phyloP scores from a whole-genome alignment of 1,140 invertebrate species.

The Ostrea edulis region DNA sequence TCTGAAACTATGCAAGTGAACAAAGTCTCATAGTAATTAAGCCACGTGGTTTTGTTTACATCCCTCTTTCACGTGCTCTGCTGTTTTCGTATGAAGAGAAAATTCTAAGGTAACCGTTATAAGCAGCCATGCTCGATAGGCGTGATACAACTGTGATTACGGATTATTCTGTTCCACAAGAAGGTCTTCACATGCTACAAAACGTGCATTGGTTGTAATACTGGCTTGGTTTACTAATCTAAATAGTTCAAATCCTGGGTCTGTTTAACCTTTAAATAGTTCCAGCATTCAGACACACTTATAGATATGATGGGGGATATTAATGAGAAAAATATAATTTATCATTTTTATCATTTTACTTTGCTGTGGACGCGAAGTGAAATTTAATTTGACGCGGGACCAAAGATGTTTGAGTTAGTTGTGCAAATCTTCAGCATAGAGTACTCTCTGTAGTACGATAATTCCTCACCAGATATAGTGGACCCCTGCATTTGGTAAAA shows the following conservation, averaged over 20 bases:
- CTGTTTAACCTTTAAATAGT: neutral
- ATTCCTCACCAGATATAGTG: too few relatives aligned
- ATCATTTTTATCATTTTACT: too few relatives aligned
- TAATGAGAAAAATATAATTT: too few relatives aligned
- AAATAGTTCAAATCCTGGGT: neutral
- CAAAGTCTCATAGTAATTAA: neutral
- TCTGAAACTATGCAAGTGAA: neutral
- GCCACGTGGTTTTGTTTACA: slow-evolving; percentile 31
- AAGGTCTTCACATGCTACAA: neutral
- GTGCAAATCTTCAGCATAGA: too few relatives aligned
- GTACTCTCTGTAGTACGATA: too few relatives aligned
- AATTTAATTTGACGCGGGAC: too few relatives aligned
- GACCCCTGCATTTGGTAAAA: too few relatives aligned
- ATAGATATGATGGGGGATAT: too few relatives aligned
- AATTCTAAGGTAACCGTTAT: neutral
- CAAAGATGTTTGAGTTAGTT: too few relatives aligned
- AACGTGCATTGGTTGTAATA: neutral
- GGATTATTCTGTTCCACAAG: neutral
- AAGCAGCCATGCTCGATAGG: neutral
- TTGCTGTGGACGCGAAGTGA: too few relatives aligned
- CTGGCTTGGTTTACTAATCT: slow-evolving; percentile 27
- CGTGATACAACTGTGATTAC: neutral
- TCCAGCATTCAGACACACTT: too few relatives aligned
- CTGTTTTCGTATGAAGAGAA: neutral
- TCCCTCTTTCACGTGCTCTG: slow-evolving; percentile 21